Evolutionary conservation across 2,888 invertebrate species (phyloP), one percentile per base, ranked within the genome.

Genomic region (Craniophora ligustri): DNA sequence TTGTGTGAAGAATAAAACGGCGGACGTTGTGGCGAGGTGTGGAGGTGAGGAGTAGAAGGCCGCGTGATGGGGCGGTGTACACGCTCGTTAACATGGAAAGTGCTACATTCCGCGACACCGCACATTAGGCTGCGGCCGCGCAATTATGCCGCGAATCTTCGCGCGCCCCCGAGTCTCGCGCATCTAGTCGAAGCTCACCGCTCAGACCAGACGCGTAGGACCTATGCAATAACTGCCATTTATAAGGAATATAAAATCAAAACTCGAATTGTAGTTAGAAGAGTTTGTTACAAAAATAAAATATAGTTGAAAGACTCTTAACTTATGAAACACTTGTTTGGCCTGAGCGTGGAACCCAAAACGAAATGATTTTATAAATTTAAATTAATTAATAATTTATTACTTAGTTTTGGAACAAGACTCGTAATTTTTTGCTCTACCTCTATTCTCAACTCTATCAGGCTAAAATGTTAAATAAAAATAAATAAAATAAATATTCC

Each of bases 31-130:
- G 88, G 87, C 81, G 59, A 70, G 72, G 59, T 68, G 67, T 58
- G 81, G 59, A 70, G 72, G 59, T 68, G 67, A 57, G 57, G 56
- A 69, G 44, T 68, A 66, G 61, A 63, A 67, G 61, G 64, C 55
- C 65, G 54, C 70, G 81, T 79, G 80, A 82, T 82, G 83, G 78
- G 78, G 77, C 78, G 78, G 73, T 61, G 72, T 58, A 70, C 71
- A 78, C 73, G 80, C 87, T 89, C 87, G 89, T 89, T 89, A 88
- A 87, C 87, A 83, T 79, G 82, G 85, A 79, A 80, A 86, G 85
- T 86, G 87, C 82, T 70, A 85, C 87, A 87, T 88, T 87, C 85
- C 85, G 65, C 80, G 78, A 76, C 84, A 87, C 89, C 89, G 87
- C 89, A 88, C 86, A 88, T 88, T 85, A 87, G 77, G 76, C 79